Conservation (phyloP, 2,888 invertebrate genomes). For the Troides oblongomaculatus region DNA sequence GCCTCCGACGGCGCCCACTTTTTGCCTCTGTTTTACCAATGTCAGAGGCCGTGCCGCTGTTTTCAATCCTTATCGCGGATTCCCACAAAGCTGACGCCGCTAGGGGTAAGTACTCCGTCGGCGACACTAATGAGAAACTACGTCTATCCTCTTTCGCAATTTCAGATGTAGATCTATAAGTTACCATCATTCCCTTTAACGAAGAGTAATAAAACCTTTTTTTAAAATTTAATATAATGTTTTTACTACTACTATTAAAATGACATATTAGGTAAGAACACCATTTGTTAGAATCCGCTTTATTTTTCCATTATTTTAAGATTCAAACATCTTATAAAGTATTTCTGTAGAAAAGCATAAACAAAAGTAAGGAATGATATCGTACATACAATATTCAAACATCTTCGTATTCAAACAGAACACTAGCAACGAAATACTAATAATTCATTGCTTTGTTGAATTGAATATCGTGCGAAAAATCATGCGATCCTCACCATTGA, state of each 20-base stretch:
- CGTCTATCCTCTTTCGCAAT: slow-evolving; percentile 12
- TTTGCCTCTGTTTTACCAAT: slow-evolving; percentile 63
- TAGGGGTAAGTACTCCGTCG: slow-evolving; percentile 3
- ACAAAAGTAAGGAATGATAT: too few species aligned
- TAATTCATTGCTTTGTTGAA: slow-evolving; percentile 34
- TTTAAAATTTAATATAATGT: not conserved
- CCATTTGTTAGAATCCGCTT: too few species aligned
- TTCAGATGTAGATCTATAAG: slow-evolving; percentile 2
- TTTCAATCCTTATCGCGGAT: slow-evolving; percentile 48
- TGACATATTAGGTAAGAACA: too few species aligned
- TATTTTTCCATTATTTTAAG: too few species aligned
- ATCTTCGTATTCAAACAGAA: slow-evolving; percentile 3
- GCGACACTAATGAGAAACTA: slow-evolving; percentile 15
- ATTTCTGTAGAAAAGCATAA: too few species aligned
- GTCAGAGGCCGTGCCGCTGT: slow-evolving; percentile 48
- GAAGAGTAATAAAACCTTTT: not conserved
- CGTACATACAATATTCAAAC: not conserved
- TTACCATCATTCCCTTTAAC: not conserved
- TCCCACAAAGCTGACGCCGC: slow-evolving; percentile 26
- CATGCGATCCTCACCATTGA: slow-evolving; percentile 52
- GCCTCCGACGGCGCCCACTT: slow-evolving; percentile 60
- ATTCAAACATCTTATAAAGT: too few species aligned
- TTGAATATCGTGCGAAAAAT: slow-evolving; percentile 51
- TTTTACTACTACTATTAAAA: too few species aligned
- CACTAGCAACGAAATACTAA: slow-evolving; percentile 33